Evolutionary conservation across 2,888 invertebrate species (phyloP).

Genomic region (Coleophora flavipennella): DNA sequence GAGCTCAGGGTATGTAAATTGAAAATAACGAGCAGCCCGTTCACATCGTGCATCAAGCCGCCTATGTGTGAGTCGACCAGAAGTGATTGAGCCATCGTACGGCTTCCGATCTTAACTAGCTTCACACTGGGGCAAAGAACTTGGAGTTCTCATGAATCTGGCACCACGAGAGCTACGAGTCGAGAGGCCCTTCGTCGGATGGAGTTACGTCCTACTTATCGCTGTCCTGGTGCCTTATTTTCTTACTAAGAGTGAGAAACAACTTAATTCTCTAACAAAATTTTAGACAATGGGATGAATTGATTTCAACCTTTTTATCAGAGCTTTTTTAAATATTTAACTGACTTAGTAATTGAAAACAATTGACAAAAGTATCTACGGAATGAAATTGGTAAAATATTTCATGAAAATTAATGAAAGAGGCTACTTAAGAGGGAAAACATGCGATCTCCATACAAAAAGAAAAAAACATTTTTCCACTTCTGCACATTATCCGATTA

Average conservation of each 20-base stretch:
- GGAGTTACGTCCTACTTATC: constrained; percentile 71
- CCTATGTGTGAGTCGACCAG: constrained; percentile 50
- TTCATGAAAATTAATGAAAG: no score
- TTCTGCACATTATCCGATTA: no score
- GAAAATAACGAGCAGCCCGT: constrained; percentile 70
- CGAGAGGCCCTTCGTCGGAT: constrained; percentile 67
- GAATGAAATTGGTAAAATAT: no score
- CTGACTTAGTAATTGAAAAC: no score
- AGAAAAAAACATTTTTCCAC: no score
- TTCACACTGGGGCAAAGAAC: constrained; percentile 40
- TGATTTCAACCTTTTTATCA: no score
- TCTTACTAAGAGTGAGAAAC: constrained; percentile 48
- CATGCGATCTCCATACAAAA: no score
- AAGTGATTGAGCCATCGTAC: constrained; percentile 39
- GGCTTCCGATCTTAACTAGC: constrained; percentile 37
- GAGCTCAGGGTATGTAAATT: constrained; percentile 65
- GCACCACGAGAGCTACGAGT: constrained; percentile 51
- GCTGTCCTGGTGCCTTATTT: constrained; percentile 67
- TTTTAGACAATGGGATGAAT: constrained; percentile 13
- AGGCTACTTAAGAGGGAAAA: no score
- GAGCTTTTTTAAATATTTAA: no score
- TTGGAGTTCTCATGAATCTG: constrained; percentile 47
- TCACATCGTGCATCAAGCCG: constrained; percentile 63
- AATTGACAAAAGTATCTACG: no score
- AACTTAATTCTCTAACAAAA: constrained; percentile 53